These are phyloP conservation scores for Ophion slaviceki DNA, from an alignment of 2,888 invertebrate species.

Conservation along the genomic window DNA sequence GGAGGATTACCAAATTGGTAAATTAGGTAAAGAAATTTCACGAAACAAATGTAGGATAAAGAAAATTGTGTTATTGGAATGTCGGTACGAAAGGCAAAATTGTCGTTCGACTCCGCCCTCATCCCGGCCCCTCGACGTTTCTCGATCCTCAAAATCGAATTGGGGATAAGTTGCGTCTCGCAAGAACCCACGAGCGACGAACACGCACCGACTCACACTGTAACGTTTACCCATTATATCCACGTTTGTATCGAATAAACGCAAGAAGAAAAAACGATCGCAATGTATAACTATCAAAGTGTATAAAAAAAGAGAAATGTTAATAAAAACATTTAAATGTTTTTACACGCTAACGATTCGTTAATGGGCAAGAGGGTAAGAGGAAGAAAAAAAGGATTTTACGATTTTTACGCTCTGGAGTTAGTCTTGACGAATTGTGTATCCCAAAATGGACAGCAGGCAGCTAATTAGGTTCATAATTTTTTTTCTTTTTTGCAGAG, in stretches of 20 bases:
- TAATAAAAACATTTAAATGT: constrained; percentile 82
- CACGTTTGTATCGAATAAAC: constrained; percentile 80
- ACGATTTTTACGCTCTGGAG: background rate
- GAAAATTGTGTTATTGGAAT: constrained; percentile 43
- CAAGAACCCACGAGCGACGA: constrained; percentile 65
- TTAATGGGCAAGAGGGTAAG: constrained; percentile 2
- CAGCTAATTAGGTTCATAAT: background rate
- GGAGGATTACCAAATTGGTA: constrained; percentile 50
- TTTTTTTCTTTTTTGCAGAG: background rate
- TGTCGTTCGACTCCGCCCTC: background rate
- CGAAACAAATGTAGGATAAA: constrained; percentile 43
- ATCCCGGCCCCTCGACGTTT: constrained; percentile 25
- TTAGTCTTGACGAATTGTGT: background rate
- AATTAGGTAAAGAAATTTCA: constrained; percentile 55
- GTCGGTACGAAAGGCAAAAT: background rate
- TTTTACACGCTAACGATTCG: constrained; percentile 75
- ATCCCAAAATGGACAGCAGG: background rate
- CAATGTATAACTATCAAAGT: constrained; percentile 76
- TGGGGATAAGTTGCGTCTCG: constrained; percentile 64
- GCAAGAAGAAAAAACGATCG: constrained; percentile 56
- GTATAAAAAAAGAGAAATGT: constrained; percentile 78
- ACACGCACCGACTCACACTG: constrained; percentile 69
- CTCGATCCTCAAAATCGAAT: background rate
- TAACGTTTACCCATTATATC: constrained; percentile 76
- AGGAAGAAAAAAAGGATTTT: background rate